Evolutionary conservation across 2,888 invertebrate species (phyloP).

Genomic region (Deilephila porcellus): DNA sequence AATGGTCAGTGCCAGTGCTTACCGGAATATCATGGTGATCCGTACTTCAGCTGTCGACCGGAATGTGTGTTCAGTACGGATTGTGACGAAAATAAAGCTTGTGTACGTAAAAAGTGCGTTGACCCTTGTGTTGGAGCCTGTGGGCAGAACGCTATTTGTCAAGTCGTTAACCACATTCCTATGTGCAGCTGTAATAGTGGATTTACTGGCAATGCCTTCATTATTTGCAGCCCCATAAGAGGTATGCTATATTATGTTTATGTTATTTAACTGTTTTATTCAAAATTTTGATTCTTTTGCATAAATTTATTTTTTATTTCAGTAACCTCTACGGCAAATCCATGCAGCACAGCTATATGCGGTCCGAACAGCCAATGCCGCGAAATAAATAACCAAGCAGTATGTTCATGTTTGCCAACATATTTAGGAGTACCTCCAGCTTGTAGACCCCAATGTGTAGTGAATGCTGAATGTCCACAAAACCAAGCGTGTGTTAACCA

Average conservation of each 20-base stretch:
- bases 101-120: constrained; percentile 89
- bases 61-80: constrained; percentile 92
- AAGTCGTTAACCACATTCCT: constrained; percentile 87
- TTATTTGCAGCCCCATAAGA: constrained; percentile 79
- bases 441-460: constrained; percentile 90
- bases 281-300: constrained; percentile 29
- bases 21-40: constrained; percentile 90
- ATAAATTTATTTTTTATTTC: constrained; percentile 39
- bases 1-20: constrained; percentile 89
- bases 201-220: constrained; percentile 85
- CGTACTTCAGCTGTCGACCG: constrained; percentile 89
- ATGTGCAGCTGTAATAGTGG: constrained; percentile 88
- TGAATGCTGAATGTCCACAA: constrained; percentile 88
- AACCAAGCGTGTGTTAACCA: constrained; percentile 89
- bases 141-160: constrained; percentile 86
- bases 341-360: constrained; percentile 89
- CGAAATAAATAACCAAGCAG: constrained; percentile 86
- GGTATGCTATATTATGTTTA: constrained; percentile 66
- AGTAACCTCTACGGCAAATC: constrained; percentile 73
- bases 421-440: constrained; percentile 90
- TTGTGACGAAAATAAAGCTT: constrained; percentile 88
- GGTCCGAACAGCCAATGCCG: constrained; percentile 89
- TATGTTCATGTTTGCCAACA: constrained; percentile 89
- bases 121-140: constrained; percentile 91
- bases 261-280: constrained; percentile 16